Evolutionary conservation across 1,140 invertebrate genomes (phyloP).

Genomic region (Aphidius gifuensis): DNA sequence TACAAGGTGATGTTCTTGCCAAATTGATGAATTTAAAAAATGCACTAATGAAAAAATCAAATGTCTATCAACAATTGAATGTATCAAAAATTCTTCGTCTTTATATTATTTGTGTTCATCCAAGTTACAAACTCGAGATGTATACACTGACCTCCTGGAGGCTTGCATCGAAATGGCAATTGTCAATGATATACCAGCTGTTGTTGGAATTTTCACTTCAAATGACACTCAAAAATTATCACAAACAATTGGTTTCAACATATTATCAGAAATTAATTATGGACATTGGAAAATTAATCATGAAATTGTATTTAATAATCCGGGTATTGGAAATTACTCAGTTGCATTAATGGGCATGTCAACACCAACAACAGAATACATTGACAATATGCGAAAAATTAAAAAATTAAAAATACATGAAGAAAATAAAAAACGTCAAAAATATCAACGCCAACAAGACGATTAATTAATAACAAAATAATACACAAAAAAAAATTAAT

Average conservation of each 20-base stretch:
- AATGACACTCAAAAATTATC: conserved; percentile 52
- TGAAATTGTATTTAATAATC: conserved; percentile 57
- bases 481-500: too few species aligned
- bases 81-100: conserved; percentile 41
- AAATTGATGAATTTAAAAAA: conserved; percentile 46
- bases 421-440: not conserved
- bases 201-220: conserved; percentile 59
- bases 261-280: conserved; percentile 58
- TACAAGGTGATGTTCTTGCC: conserved; percentile 40
- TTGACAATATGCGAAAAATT: conserved; percentile 9
- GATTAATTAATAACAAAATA: too few species aligned
- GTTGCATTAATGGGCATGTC: conserved; percentile 58
- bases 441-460: not conserved
- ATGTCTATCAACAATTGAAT: conserved; percentile 42
- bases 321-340: conserved; percentile 60
- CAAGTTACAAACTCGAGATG: conserved; percentile 44
- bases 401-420: conserved; percentile 10
- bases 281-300: conserved; percentile 56
- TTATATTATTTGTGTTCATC: conserved; percentile 48
- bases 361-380: conserved; percentile 10
- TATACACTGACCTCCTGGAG: conserved; percentile 53
- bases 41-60: conserved; percentile 41
- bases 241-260: conserved; percentile 51
- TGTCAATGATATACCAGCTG: conserved; percentile 50
- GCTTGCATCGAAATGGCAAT: conserved; percentile 50